A percentile compares a stretch with the other conserved stretches of the same genome.
phyloP scores from a whole-genome alignment of 2,888 invertebrate species.

The Cremastobaeus sp. region DNA sequence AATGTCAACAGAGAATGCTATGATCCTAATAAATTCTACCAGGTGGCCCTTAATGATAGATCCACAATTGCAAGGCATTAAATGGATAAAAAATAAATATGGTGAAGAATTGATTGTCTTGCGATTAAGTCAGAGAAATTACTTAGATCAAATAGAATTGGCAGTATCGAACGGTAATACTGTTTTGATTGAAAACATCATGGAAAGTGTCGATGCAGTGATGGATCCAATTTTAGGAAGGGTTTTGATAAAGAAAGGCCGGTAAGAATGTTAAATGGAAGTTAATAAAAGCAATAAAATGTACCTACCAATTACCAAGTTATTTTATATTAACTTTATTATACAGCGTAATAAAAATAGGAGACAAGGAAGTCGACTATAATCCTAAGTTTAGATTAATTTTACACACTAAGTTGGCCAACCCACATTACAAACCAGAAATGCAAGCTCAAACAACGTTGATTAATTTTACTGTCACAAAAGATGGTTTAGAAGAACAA shows the following conservation, averaged over 20 bases:
- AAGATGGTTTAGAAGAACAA: slow-evolving; percentile 95
- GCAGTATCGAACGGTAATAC: slow-evolving; percentile 86
- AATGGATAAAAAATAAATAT: slow-evolving; percentile 96
- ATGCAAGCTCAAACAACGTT: slow-evolving; percentile 97
- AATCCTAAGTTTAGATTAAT: slow-evolving; percentile 89
- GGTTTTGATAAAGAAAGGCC: slow-evolving; percentile 92
- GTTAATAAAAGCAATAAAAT: no score
- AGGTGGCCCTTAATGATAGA: slow-evolving; percentile 98
- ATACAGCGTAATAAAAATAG: slow-evolving; percentile 85
- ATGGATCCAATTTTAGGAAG: slow-evolving; percentile 92
- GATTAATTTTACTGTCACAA: slow-evolving; percentile 96
- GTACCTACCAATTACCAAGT: no score
- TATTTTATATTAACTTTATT: background rate
- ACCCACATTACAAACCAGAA: slow-evolving; percentile 97
- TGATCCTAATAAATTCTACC: slow-evolving; percentile 91
- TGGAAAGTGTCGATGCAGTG: slow-evolving; percentile 93
- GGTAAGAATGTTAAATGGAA: slow-evolving; percentile 77
- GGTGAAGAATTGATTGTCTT: slow-evolving; percentile 86
- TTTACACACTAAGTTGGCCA: slow-evolving; percentile 94
- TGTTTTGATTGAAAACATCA: slow-evolving; percentile 92
- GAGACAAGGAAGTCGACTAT: slow-evolving; percentile 95
- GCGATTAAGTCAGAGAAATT: slow-evolving; percentile 88
- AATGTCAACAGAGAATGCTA: slow-evolving; percentile 97
- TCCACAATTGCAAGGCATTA: slow-evolving; percentile 94
- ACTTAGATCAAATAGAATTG: slow-evolving; percentile 89